Evolutionary conservation across 2,113 vertebrate species (phyloP).

Genomic region (Choloepus hoffmanni): DNA sequence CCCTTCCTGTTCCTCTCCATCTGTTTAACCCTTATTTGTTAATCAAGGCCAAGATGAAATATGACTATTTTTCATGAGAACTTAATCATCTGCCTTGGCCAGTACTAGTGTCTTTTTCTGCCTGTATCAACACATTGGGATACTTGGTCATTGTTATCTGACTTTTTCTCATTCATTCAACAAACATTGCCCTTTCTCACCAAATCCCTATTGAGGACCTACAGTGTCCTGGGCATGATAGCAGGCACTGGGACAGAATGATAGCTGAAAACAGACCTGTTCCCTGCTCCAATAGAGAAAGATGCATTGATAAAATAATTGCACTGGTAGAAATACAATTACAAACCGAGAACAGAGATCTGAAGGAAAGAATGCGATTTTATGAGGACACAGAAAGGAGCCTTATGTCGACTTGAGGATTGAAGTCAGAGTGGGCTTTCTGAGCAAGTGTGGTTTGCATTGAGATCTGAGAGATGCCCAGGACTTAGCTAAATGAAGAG

Average conservation of each 20-base stretch:
- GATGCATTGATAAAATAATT: neutral
- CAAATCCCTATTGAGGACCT: neutral
- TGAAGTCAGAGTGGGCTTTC: neutral
- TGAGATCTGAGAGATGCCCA: neutral
- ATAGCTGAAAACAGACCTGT: neutral
- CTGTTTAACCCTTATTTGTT: neutral
- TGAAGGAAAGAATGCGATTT: neutral
- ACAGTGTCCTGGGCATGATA: neutral
- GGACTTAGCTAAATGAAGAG: neutral
- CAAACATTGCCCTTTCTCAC: neutral
- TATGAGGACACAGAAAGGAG: neutral
- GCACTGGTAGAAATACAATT: neutral
- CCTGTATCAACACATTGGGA: neutral
- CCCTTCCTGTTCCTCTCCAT: neutral
- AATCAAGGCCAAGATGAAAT: neutral
- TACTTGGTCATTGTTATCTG: neutral
- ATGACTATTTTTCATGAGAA: neutral
- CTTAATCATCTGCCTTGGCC: neutral
- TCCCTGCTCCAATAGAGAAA: neutral
- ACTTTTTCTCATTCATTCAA: slow-evolving; percentile 9
- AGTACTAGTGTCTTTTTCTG: neutral
- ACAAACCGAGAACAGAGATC: neutral
- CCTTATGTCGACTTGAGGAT: neutral
- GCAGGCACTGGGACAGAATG: neutral
- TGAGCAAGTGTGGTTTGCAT: neutral